Evolutionary conservation across 1,140 invertebrate genomes (phyloP).

Genomic region (Danaus plexippus): DNA sequence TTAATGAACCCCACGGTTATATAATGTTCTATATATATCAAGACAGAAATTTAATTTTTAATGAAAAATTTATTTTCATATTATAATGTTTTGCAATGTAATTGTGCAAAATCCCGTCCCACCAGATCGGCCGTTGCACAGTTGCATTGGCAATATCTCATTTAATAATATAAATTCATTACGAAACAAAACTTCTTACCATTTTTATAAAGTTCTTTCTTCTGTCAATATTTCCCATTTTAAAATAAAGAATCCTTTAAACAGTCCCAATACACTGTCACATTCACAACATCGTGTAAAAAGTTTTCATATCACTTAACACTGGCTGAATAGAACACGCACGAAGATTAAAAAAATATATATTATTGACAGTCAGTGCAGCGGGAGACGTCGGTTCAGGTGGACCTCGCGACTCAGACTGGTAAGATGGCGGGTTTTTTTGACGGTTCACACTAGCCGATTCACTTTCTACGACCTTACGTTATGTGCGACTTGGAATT

Average conservation of each 20-base stretch:
- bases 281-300: constrained; percentile 33
- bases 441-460: constrained; percentile 68
- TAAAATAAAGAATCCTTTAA: constrained; percentile 36
- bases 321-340: constrained; percentile 20
- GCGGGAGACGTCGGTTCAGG: constrained; percentile 58
- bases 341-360: constrained; percentile 30
- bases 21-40: background rate
- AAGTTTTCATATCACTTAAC: no score
- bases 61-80: background rate
- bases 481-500: constrained; percentile 65
- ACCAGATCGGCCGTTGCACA: background rate
- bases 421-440: constrained; percentile 66
- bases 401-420: constrained; percentile 59
- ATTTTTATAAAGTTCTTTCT: constrained; percentile 37
- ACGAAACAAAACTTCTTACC: constrained; percentile 26
- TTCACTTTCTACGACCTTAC: constrained; percentile 71
- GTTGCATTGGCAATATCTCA: constrained; percentile 1
- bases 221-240: constrained; percentile 36
- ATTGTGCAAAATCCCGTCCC: constrained; percentile 1
- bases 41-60: no score
- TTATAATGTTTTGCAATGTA: background rate
- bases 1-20: background rate
- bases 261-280: constrained; percentile 44
- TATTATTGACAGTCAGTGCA: constrained; percentile 29
- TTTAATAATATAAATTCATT: background rate